phyloP scores from a whole-genome alignment of 2,797 vertebrate species.

The Lagorchestes hirsutus region DNA sequence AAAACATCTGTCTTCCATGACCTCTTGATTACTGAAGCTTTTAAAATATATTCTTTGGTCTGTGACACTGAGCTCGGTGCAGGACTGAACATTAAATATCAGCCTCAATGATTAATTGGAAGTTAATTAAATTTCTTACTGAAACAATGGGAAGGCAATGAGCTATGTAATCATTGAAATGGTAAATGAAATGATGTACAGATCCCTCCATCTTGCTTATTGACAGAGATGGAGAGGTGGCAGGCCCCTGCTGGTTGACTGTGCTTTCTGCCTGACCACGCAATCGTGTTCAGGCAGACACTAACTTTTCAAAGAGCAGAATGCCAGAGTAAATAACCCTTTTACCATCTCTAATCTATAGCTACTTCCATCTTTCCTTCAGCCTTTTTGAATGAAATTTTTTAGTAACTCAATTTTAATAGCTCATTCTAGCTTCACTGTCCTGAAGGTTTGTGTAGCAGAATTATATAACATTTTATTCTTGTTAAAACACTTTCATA shows the following conservation, averaged over 20 bases:
- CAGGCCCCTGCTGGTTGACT: slow-evolving; percentile 83
- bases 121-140: slow-evolving; percentile 99
- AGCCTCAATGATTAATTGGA: slow-evolving; percentile 98
- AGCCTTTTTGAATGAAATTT: neutral
- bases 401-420: neutral
- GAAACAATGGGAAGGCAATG: slow-evolving; percentile 99
- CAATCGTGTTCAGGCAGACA: slow-evolving; percentile 59
- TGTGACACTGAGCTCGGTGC: slow-evolving; percentile 86
- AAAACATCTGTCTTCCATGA: slow-evolving; percentile 94
- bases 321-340: slow-evolving; percentile 59
- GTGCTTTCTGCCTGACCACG: slow-evolving; percentile 87
- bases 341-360: slow-evolving; percentile 33
- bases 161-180: slow-evolving; percentile 99
- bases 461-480: slow-evolving; percentile 20
- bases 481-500: slow-evolving; percentile 34
- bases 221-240: slow-evolving; percentile 97
- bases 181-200: slow-evolving; percentile 96
- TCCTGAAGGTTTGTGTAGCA: neutral
- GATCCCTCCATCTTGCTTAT: slow-evolving; percentile 89
- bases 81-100: slow-evolving; percentile 97
- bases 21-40: slow-evolving; percentile 91
- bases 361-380: neutral
- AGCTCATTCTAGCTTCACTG: neutral
- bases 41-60: slow-evolving; percentile 91
- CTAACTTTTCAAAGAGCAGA: slow-evolving; percentile 80